A percentile compares a stretch with the other conserved stretches of the same genome.
Evolutionary conservation across 2,113 vertebrate genomes (phyloP).

Genomic region (Passerina amoena): DNA sequence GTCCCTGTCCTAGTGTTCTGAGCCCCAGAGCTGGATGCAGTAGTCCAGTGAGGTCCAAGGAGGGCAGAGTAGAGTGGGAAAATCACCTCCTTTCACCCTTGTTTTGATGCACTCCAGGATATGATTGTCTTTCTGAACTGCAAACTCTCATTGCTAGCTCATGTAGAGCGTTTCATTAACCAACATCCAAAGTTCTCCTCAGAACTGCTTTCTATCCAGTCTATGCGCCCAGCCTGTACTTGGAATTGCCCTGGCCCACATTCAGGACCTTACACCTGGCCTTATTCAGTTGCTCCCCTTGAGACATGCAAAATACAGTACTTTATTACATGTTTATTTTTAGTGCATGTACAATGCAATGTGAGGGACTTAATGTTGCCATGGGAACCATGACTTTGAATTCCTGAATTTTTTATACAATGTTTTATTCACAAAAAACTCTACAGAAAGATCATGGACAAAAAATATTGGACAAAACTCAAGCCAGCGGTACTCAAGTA

Average conservation of each 20-base stretch:
- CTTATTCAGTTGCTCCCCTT: not conserved
- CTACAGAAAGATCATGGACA: not conserved
- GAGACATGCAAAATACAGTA: conserved; percentile 4
- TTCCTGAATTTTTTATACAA: not conserved
- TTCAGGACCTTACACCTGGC: not conserved
- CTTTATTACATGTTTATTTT: conserved; percentile 60
- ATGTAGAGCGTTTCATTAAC: not conserved
- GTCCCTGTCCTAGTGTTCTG: no score
- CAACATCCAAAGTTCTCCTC: not conserved
- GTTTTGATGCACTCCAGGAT: not conserved
- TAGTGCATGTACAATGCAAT: conserved; percentile 38
- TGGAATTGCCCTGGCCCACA: not conserved
- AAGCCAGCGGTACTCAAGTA: not conserved
- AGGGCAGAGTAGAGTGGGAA: not conserved
- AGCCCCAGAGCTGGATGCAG: not conserved
- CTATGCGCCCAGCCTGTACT: no score
- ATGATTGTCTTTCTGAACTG: not conserved
- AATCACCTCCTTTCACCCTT: not conserved
- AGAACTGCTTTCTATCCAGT: not conserved
- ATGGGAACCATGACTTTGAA: conserved; percentile 58
- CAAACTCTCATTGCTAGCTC: not conserved
- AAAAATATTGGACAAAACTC: not conserved
- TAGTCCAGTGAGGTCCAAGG: not conserved
- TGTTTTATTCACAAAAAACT: not conserved
- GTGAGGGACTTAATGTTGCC: conserved; percentile 43